Percentiles rank a stretch among this genome's conserved stretches.
Evolutionary conservation across 2,888 invertebrate genomes (phyloP).

Genomic region (Brassicogethes aeneus): DNA sequence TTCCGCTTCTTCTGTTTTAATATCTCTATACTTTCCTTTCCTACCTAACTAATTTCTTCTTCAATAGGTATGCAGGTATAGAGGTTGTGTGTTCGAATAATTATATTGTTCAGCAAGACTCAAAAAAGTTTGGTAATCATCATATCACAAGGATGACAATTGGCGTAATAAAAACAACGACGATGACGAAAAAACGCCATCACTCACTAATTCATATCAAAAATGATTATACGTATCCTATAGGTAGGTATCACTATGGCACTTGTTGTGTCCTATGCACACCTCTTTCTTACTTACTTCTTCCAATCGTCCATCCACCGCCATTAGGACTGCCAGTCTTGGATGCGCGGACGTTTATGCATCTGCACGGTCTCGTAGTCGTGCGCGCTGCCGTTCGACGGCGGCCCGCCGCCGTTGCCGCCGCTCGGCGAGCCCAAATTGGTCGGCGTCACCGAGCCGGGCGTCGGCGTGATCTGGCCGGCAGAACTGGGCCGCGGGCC

Average conservation of each 20-base stretch:
- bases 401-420: slow-evolving; percentile 25
- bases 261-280: slow-evolving; percentile 33
- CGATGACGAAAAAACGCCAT: too few species aligned
- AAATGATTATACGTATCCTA: too few species aligned
- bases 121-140: too few species aligned
- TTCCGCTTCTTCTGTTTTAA: background rate
- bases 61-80: too few species aligned
- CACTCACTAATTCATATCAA: too few species aligned
- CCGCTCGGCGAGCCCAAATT: slow-evolving; percentile 66
- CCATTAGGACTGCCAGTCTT: slow-evolving; percentile 92
- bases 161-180: too few species aligned
- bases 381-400: slow-evolving; percentile 20
- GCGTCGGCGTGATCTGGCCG: slow-evolving; percentile 50
- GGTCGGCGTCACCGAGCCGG: slow-evolving; percentile 74
- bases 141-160: too few species aligned
- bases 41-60: slow-evolving; percentile 15
- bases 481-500: slow-evolving; percentile 50
- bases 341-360: slow-evolving; percentile 79
- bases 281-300: too few species aligned
- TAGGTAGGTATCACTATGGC: slow-evolving; percentile 43
- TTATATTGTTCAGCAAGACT: too few species aligned
- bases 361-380: slow-evolving; percentile 59
- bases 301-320: too few species aligned
- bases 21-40: slow-evolving; percentile 14
- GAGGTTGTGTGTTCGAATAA: too few species aligned